Percentiles rank a stretch among this genome's conserved stretches.
Conservation (phyloP, 2,113 vertebrate species). For the Microtus pennsylvanicus region DNA sequence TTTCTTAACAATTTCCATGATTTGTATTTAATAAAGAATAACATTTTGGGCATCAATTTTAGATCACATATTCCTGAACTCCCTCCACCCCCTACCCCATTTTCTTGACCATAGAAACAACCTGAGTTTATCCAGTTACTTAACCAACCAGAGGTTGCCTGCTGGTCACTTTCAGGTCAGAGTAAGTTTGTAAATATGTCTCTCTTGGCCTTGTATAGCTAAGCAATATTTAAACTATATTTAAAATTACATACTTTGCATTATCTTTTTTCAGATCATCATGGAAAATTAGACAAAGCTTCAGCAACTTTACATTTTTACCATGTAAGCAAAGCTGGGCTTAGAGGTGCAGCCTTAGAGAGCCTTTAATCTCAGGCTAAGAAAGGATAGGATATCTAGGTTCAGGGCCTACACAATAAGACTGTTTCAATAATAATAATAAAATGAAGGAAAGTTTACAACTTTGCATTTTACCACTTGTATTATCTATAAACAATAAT, state of each 20-base stretch:
- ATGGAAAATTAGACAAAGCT: conserved; percentile 38
- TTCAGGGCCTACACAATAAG: neutral
- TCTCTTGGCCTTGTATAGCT: conserved; percentile 39
- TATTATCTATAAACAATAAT: neutral
- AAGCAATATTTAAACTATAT: neutral
- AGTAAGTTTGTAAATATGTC: conserved; percentile 25
- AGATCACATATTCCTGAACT: conserved; percentile 10
- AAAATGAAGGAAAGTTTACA: neutral
- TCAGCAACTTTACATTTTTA: neutral
- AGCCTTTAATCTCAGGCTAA: neutral
- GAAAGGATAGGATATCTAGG: neutral
- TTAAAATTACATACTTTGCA: conserved; percentile 36
- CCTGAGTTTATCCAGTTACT: neutral
- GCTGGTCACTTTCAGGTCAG: neutral
- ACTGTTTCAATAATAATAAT: neutral
- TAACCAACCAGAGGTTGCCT: neutral
- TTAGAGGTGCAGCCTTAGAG: too few relatives aligned
- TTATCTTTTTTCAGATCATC: conserved; percentile 43
- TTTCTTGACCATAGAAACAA: neutral
- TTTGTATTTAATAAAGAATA: conserved; percentile 42
- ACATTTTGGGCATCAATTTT: conserved; percentile 37
- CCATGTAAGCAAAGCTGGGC: neutral
- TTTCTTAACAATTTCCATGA: conserved; percentile 28
- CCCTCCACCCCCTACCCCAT: neutral
- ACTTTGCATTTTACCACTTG: neutral